These are phyloP conservation scores for Enteromius paludinosus DNA, from an alignment of 2,797 vertebrate genomes.

Conservation along the genomic window DNA sequence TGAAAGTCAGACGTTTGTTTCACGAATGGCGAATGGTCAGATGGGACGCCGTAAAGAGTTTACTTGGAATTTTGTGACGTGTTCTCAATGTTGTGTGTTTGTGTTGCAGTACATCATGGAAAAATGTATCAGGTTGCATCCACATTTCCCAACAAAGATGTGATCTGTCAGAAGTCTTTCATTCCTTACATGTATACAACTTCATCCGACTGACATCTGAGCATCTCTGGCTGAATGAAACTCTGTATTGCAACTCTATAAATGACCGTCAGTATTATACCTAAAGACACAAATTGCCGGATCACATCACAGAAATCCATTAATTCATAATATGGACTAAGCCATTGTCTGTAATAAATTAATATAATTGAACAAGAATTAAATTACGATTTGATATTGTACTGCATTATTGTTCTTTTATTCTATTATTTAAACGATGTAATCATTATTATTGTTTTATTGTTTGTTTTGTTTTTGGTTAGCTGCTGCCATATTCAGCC, in stretches of 20 bases:
- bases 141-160: constrained; percentile 67
- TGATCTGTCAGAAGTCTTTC: constrained; percentile 70
- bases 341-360: not conserved
- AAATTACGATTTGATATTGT: too few relatives aligned
- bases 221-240: constrained; percentile 58
- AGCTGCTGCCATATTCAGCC: constrained; percentile 67
- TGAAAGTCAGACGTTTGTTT: constrained; percentile 9
- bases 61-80: not conserved
- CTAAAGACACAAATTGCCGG: not conserved
- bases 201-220: constrained; percentile 68
- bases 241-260: constrained; percentile 66
- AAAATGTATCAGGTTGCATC: constrained; percentile 70
- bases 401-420: too few relatives aligned
- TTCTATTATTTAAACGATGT: too few relatives aligned
- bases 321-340: too few relatives aligned
- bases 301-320: too few relatives aligned
- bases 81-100: constrained; percentile 6
- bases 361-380: not conserved
- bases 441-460: not conserved
- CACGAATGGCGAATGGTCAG: not conserved
- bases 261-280: constrained; percentile 70
- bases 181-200: constrained; percentile 65
- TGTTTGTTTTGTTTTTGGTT: not conserved
- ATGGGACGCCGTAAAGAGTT: not conserved
- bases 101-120: constrained; percentile 69